Conservation (phyloP, 2,888 invertebrate species). For the Cerceris rybyensis region DNA sequence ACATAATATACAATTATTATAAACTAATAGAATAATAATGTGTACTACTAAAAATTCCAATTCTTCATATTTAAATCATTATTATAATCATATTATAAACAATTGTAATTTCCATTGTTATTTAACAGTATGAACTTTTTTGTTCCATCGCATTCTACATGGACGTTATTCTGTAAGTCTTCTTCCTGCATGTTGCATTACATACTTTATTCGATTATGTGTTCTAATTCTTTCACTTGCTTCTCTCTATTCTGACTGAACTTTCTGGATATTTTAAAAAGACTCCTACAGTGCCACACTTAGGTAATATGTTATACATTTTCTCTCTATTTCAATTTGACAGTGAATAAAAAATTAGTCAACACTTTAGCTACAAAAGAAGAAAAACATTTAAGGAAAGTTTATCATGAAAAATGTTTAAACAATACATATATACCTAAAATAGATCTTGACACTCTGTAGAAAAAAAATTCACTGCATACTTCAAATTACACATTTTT, state of each 20-base stretch:
- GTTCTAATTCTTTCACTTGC: conserved; percentile 54
- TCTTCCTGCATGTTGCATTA: conserved; percentile 25
- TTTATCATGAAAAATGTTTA: too few species aligned
- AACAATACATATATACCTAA: too few species aligned
- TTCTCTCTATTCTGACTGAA: conserved; percentile 57
- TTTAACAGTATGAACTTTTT: conserved; percentile 59
- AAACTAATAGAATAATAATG: not conserved
- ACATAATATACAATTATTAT: conserved; percentile 14
- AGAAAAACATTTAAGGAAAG: too few species aligned
- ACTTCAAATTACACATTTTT: conserved; percentile 1
- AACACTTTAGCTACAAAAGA: not conserved
- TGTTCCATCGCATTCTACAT: conserved; percentile 56
- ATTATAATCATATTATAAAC: conserved; percentile 25
- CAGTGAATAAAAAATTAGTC: conserved; percentile 16
- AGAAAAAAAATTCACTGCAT: not conserved
- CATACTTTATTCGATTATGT: conserved; percentile 29
- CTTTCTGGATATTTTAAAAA: conserved; percentile 59
- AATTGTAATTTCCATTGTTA: conserved; percentile 32
- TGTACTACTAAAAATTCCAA: conserved; percentile 10
- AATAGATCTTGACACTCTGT: not conserved
- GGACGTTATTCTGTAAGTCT: conserved; percentile 62
- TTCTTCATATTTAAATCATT: conserved; percentile 17
- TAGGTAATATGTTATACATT: conserved; percentile 56
- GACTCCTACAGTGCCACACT: conserved; percentile 55
- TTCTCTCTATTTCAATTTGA: conserved; percentile 16